Conservation (phyloP, 2,888 invertebrate genomes). For the Anaspis maculata region DNA sequence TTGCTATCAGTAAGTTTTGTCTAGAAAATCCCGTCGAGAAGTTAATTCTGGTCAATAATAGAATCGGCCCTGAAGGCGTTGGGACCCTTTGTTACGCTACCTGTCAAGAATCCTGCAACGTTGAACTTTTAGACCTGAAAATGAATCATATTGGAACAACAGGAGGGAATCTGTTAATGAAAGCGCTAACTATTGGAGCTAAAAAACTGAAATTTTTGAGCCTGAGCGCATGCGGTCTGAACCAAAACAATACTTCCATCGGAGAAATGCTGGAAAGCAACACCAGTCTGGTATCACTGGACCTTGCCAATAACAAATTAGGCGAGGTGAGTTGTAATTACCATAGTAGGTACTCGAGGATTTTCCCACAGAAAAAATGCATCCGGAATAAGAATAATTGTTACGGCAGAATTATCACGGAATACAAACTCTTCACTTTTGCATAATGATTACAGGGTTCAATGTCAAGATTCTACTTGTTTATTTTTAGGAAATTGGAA, state of each 20-base stretch:
- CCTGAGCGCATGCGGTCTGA: constrained; percentile 32
- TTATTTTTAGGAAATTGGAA: constrained; percentile 28
- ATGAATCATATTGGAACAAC: constrained; percentile 26
- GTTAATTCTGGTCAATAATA: constrained; percentile 30
- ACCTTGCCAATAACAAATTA: constrained; percentile 34
- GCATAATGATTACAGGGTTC: no score
- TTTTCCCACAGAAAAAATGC: no score
- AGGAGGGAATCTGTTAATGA: constrained; percentile 24
- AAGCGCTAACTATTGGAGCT: constrained; percentile 18
- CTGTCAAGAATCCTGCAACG: constrained; percentile 18
- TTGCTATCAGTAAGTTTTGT: constrained; percentile 29
- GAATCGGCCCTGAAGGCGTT: constrained; percentile 28
- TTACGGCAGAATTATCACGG: no score
- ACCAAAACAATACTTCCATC: constrained; percentile 20
- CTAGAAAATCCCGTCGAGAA: constrained; percentile 22
- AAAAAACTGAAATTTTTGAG: constrained; percentile 22
- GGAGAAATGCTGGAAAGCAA: constrained; percentile 27
- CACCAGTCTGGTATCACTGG: constrained; percentile 26
- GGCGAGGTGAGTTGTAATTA: constrained; percentile 41
- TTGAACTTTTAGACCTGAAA: constrained; percentile 25
- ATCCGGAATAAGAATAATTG: no score
- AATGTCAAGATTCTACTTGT: no score
- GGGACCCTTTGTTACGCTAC: constrained; percentile 26
- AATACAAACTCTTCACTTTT: no score
- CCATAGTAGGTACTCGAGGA: no score